Percentiles rank a stretch among this genome's conserved stretches.
Conservation (phyloP, 2,888 invertebrate species). For the Cremastinae sp. region DNA sequence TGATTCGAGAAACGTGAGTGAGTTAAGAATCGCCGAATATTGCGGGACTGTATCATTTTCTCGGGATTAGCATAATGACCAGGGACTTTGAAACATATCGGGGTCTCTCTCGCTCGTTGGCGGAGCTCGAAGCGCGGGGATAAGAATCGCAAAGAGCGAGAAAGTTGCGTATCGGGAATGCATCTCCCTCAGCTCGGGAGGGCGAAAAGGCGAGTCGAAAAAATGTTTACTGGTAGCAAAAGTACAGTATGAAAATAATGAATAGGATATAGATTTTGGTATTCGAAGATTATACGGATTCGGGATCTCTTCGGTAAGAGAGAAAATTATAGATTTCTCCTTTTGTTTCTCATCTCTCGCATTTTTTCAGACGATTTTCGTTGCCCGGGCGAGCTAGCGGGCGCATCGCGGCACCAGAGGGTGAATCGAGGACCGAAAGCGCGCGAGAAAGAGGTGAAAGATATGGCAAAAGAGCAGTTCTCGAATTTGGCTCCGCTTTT, state of each 20-base stretch:
- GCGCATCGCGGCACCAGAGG: constrained; percentile 23
- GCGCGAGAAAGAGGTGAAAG: constrained; percentile 7
- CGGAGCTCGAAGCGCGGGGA: constrained; percentile 10
- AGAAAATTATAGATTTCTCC: constrained; percentile 79
- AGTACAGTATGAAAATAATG: constrained; percentile 78
- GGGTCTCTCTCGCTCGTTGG: constrained; percentile 57
- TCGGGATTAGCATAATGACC: constrained; percentile 79
- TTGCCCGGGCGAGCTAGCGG: constrained; percentile 14
- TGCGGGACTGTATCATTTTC: constrained; percentile 77
- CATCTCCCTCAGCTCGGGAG: constrained; percentile 6
- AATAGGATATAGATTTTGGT: constrained; percentile 80
- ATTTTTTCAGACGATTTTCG: constrained; percentile 6
- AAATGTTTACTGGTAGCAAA: constrained; percentile 76
- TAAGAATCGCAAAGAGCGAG: constrained; percentile 24
- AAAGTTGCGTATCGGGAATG: constrained; percentile 41
- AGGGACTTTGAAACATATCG: constrained; percentile 75
- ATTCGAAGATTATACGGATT: constrained; percentile 80
- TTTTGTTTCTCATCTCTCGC: constrained; percentile 53
- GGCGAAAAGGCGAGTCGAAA: constrained; percentile 47
- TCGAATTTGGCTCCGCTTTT: constrained; percentile 15
- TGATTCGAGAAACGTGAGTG: constrained; percentile 50
- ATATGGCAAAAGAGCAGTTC: neutral
- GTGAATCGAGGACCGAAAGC: constrained; percentile 27
- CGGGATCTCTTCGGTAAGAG: constrained; percentile 64
- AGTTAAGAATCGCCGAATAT: constrained; percentile 51